Base-by-base conservation (phyloP, 2,797 vertebrate species). In the Sphaeramia orbicularis region DNA sequence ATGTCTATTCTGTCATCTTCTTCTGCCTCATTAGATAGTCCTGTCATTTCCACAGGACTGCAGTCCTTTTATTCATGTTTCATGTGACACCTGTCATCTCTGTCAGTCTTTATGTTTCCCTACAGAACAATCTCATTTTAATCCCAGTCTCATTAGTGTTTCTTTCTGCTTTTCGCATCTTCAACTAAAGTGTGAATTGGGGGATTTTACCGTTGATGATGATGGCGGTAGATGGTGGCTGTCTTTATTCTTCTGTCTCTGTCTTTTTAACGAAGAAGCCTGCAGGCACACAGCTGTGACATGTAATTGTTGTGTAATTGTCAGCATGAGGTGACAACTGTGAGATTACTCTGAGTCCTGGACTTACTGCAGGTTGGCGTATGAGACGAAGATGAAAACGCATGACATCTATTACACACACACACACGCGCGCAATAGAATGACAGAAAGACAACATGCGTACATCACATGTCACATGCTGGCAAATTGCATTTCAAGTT, bases 71-170 rank as follows among this genome's bases (percentile, higher is more conserved):
- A 45, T 60, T 57, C 30, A 52, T 61, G 38, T 42, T 78, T 47
- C 49, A 58, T 49, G 27, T 47, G 41, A 65, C 61, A 55, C 42
- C 58, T 61, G 10, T 76, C 71, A 50, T 4, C 51, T 56, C 15
- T 6, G 41, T 63, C 47, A 58, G 13, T 55, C 30, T 57, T 54
- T 38, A 49, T 64, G 45, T 63, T 53, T 30, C 57, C 40, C 44
- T 16, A 10, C 40, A 13, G 8, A 45, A 61, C 32, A 43, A 37
- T 60, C 50, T 38, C 14, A 5, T 13, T 67, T 56, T 56, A 3
- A 37, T 51, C 19, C 4, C 4, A 2, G 8, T 45, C 18, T 72
- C 49, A 55, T 44, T 32, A 32, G 13, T 1, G 6, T 30, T 64
- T 40, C n/a, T 55, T 1, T 1, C 11, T 60, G 38, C n/a, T 41